Evolutionary conservation across 2,888 invertebrate genomes (phyloP).

Genomic region (Drosophila ustulata): DNA sequence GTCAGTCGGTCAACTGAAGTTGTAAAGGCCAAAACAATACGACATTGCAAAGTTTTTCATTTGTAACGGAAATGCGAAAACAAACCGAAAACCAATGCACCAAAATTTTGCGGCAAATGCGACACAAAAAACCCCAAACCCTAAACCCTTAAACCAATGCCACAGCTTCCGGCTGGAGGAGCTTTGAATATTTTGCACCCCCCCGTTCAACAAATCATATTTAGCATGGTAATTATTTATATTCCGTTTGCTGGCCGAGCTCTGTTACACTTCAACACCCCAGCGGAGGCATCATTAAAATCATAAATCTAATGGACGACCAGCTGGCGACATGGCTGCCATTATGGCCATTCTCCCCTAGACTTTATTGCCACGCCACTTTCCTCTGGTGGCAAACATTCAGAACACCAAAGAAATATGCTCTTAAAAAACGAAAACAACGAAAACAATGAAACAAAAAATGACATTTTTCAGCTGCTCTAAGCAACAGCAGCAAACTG

Average conservation of each 20-base stretch:
- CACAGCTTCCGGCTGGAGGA: conserved; percentile 35
- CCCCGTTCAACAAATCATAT: conserved; percentile 53
- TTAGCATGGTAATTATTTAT: conserved; percentile 72
- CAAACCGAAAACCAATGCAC: conserved; percentile 28
- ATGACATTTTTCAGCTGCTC: not conserved
- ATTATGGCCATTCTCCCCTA: conserved; percentile 40
- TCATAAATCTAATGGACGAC: conserved; percentile 71
- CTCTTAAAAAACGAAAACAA: not conserved
- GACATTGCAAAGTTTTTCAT: conserved; percentile 32
- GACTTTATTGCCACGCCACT: conserved; percentile 5
- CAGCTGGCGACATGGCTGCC: conserved; percentile 53
- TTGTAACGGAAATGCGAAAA: conserved; percentile 62
- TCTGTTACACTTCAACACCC: conserved; percentile 35
- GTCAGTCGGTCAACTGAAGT: conserved; percentile 20
- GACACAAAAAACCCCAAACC: conserved; percentile 10
- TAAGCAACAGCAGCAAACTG: not conserved
- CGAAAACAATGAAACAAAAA: not conserved
- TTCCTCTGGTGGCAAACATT: conserved; percentile 1
- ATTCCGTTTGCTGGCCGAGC: conserved; percentile 11
- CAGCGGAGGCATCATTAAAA: conserved; percentile 59
- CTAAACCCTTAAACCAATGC: conserved; percentile 7
- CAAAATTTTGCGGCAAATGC: conserved; percentile 8
- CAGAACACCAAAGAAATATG: not conserved
- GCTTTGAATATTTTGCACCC: not conserved
- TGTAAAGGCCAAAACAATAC: conserved; percentile 34